Base-by-base conservation (phyloP, 2,888 invertebrate genomes). In the Eristalis intricaria region DNA sequence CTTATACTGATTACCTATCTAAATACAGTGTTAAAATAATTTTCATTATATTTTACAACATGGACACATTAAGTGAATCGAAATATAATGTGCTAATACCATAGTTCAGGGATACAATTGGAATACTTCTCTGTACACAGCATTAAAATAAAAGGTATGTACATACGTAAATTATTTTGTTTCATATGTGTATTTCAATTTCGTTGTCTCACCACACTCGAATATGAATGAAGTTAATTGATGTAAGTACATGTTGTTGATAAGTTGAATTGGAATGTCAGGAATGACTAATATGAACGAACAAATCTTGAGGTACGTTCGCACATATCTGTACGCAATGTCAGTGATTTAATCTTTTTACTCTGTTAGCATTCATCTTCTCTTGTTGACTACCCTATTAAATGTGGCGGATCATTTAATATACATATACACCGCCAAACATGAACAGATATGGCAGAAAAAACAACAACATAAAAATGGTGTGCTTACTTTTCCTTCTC, bases 311-410 rank as follows among this genome's bases (percentile, higher is more conserved):
- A 66, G 66, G 29, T 66, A 26, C 66, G 38, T 29, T 50, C n/a
- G 19, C 50, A 26, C 40, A 40, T 40, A 23, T 65, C n/a, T 50
- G n/a, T 50, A 50, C 38, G 50, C 40, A 65, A 26, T 40, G 43
- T 40, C 66, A 19, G 50, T 50, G 50, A 50, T 50, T 68, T 68
- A 50, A 68, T 68, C 50, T 50, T 23, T 35, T 38, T 10, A 58
- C 38, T 58, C 15, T 32, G 56, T 70, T 58, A 70, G 58, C 69
- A 35, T 70, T 70, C 69, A 70, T 70, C 69, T 70, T 70, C 69
- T 70, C 69, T 70, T 19, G 50, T 70, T 70, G 58, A 70, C 69
- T 70, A 58, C 58, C 69, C 69, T 58, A 70, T 58, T 70, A 70
- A 70, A 58, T 50, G 50, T 50, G 58, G 69, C 22, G n/a, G 69